These are phyloP conservation scores for Isichthys henryi DNA, from an alignment of 2,113 vertebrate species.

Conservation along the genomic window DNA sequence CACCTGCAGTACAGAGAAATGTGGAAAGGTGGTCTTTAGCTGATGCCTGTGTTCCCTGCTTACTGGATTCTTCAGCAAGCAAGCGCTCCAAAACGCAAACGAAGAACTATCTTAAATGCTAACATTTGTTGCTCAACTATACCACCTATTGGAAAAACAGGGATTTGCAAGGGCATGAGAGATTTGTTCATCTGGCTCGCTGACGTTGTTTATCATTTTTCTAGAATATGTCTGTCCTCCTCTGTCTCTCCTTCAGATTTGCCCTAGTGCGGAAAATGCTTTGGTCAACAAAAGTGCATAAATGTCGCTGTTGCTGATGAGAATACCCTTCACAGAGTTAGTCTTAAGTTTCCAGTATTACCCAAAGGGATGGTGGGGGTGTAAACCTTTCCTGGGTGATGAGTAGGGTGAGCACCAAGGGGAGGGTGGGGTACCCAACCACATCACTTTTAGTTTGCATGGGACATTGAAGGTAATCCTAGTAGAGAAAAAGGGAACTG, in stretches of 20 bases:
- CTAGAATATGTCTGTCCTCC: neutral
- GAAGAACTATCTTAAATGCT: neutral
- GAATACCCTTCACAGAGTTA: neutral
- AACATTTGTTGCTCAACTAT: neutral
- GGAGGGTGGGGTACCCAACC: neutral
- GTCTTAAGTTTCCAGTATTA: neutral
- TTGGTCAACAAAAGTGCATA: neutral
- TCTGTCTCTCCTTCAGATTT: neutral
- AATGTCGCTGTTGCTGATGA: neutral
- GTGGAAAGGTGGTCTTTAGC: neutral
- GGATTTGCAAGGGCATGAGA: neutral
- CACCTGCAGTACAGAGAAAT: neutral
- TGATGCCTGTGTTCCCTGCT: neutral
- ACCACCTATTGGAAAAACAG: neutral
- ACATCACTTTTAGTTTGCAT: neutral
- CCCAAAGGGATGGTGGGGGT: neutral
- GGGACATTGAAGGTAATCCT: neutral
- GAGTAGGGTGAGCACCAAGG: neutral
- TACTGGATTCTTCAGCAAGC: neutral
- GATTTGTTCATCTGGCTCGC: neutral
- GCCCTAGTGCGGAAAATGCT: neutral
- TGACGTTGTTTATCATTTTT: neutral
- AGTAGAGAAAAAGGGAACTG: neutral
- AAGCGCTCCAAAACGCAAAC: neutral
- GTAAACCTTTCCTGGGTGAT: neutral